Evolutionary conservation across 1,140 invertebrate species (phyloP).

Genomic region (Agrypnia vestita): DNA sequence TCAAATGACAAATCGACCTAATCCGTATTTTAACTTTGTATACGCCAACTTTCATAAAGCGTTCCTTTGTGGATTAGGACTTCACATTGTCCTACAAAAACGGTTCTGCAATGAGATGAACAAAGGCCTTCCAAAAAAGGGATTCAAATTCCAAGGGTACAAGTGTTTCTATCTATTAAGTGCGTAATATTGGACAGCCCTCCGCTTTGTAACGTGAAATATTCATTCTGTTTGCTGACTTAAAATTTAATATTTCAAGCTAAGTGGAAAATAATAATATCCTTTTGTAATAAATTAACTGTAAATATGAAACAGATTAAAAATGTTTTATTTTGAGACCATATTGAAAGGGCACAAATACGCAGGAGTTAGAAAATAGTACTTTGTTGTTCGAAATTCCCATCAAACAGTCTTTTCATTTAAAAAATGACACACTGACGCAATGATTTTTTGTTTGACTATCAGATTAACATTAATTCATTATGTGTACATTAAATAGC

Average conservation of each 20-base stretch:
- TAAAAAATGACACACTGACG: no score
- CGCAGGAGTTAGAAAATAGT: no score
- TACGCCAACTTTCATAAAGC: background rate
- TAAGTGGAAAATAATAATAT: no score
- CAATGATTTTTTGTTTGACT: no score
- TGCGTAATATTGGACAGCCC: background rate
- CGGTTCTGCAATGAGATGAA: conserved; percentile 11
- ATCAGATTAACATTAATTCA: no score
- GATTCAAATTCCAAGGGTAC: background rate
- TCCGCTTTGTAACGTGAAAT: background rate
- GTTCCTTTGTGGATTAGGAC: background rate
- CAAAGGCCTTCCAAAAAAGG: background rate
- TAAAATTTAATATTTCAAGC: background rate
- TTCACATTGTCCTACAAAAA: conserved; percentile 9
- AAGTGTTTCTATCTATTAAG: conserved; percentile 2
- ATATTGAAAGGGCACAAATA: no score
- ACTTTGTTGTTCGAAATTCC: no score
- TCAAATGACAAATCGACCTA: background rate
- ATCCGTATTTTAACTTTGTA: background rate
- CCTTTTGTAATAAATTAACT: no score
- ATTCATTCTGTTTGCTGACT: background rate
- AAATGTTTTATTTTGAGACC: no score
- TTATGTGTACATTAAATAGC: no score
- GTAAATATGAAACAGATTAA: no score
- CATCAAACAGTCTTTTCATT: background rate